These are phyloP conservation scores for Echinarachnius parma DNA, from an alignment of 53 echinoderm and acorn worm species.

Conservation along the genomic window DNA sequence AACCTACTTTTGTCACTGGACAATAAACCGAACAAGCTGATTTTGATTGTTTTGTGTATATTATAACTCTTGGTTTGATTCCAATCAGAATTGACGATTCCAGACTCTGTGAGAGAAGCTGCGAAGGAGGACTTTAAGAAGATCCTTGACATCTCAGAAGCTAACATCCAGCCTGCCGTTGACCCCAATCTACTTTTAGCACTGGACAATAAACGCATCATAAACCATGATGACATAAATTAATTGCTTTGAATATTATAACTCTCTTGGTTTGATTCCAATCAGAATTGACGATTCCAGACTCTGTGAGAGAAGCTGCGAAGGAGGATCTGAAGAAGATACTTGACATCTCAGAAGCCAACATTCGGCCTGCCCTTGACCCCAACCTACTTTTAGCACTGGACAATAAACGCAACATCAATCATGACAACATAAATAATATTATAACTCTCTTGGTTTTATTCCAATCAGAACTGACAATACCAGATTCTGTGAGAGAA, in stretches of 20 bases:
- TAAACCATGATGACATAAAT: no score
- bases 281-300: not conserved
- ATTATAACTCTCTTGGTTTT: not conserved
- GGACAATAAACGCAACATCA: not conserved
- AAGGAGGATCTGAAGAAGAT: conserved; percentile 12
- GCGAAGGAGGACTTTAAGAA: conserved; percentile 8
- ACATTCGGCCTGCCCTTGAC: conserved; percentile 10
- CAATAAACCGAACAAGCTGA: no score
- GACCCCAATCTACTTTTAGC: not conserved
- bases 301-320: not conserved
- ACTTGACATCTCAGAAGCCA: conserved; percentile 25
- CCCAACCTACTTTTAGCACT: conserved; percentile 9
- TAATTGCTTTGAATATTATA: no score
- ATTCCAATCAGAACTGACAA: not conserved
- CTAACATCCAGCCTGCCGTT: conserved; percentile 11
- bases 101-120: not conserved
- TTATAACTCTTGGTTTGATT: not conserved
- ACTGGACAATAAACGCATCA: no score
- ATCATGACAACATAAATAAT: not conserved
- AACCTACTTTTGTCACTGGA: no score
- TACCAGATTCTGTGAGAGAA: conserved; percentile 1
- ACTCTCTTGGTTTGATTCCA: not conserved
- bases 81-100: not conserved
- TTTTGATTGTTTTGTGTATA: no score
- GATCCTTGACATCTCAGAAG: conserved; percentile 26